phyloP scores from a whole-genome alignment of 1,140 invertebrate genomes.

The Chelonus insularis region DNA sequence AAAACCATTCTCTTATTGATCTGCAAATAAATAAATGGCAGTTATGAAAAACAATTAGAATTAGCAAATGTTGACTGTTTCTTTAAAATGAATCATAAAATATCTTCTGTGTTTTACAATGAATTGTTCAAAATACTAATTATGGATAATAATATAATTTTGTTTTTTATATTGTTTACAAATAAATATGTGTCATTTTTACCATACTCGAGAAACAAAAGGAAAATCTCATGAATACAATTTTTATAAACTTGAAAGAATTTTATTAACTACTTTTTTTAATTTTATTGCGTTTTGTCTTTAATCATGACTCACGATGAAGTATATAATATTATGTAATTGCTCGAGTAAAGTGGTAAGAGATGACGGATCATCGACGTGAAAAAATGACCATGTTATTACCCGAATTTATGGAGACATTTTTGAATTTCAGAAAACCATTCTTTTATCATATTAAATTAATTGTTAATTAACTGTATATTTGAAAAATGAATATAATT shows the following conservation, averaged over 20 bases:
- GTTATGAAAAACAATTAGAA: too few relatives aligned
- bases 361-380: conserved; percentile 12
- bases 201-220: too few relatives aligned
- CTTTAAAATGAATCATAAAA: too few relatives aligned
- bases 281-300: not conserved
- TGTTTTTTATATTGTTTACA: too few relatives aligned
- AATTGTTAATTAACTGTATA: not conserved
- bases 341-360: not conserved
- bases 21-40: too few relatives aligned
- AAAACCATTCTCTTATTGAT: too few relatives aligned
- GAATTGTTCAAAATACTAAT: too few relatives aligned
- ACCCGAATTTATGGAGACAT: not conserved
- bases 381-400: not conserved
- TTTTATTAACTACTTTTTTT: not conserved
- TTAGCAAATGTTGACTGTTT: too few relatives aligned
- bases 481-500: not conserved
- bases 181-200: too few relatives aligned
- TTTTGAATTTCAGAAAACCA: not conserved
- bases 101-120: too few relatives aligned
- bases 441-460: not conserved
- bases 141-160: too few relatives aligned
- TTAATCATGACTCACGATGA: conserved; percentile 4
- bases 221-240: too few relatives aligned
- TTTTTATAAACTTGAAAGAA: not conserved
- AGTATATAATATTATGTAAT: conserved; percentile 12